Evolutionary conservation across 2,797 vertebrate genomes (phyloP).

Genomic region (Mastacembelus armatus): DNA sequence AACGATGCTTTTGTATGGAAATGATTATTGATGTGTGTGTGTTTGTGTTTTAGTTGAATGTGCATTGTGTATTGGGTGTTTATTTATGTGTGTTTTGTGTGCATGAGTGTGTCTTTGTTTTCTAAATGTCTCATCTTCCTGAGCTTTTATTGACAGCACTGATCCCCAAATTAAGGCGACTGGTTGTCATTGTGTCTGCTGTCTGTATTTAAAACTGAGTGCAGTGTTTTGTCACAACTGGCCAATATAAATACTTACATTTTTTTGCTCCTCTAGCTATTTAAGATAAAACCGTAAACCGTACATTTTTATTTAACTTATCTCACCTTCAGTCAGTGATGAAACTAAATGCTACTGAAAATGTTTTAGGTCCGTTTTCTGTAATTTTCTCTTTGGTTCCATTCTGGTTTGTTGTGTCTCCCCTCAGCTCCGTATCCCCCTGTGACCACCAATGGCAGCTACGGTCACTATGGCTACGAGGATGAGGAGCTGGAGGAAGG

Average conservation of each 20-base stretch:
- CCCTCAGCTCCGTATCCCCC: conserved; percentile 37
- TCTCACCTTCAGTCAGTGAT: background rate
- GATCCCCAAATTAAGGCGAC: conserved; percentile 6
- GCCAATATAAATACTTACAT: background rate
- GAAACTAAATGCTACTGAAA: background rate
- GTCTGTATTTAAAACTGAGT: conserved; percentile 16
- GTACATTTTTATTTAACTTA: background rate
- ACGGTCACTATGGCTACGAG: conserved; percentile 55
- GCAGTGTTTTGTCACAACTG: background rate
- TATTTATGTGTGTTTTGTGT: background rate
- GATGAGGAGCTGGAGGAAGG: conserved; percentile 51
- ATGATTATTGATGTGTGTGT: background rate
- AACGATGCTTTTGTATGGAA: conserved; percentile 24
- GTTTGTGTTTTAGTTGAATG: background rate
- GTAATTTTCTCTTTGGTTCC: conserved; percentile 3
- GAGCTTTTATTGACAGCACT: conserved; percentile 12
- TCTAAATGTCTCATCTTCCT: background rate
- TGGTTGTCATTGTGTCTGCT: background rate
- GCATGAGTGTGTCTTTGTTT: background rate
- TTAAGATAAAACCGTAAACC: no score
- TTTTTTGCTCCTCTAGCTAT: no score
- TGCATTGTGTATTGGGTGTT: background rate
- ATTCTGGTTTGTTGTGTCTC: background rate
- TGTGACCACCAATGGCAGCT: conserved; percentile 33
- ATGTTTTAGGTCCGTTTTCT: background rate